Percentiles rank a stretch among this genome's conserved stretches.
Evolutionary conservation across 2,888 invertebrate species (phyloP).

Genomic region (Pinctada fucata): DNA sequence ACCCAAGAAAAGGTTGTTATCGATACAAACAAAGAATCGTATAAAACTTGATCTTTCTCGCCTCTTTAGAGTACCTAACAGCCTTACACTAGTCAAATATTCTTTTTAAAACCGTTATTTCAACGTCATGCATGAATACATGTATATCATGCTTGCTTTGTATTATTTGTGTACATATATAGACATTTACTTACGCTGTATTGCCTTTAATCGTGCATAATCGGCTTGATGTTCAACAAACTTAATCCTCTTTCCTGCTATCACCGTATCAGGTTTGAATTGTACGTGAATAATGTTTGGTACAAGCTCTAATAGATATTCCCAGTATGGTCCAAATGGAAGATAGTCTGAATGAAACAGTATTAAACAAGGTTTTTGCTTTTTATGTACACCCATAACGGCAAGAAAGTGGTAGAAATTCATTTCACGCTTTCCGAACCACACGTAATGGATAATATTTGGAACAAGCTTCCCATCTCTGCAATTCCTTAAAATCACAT

Average conservation of each 20-base stretch:
- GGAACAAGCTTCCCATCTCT: conserved; percentile 45
- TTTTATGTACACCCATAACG: conserved; percentile 54
- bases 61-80: no score
- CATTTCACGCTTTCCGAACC: conserved; percentile 53
- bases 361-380: conserved; percentile 58
- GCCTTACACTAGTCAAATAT: no score
- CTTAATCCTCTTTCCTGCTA: conserved; percentile 50
- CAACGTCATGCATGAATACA: no score
- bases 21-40: no score
- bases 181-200: conserved; percentile 45
- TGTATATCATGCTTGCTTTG: no score
- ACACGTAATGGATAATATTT: conserved; percentile 59
- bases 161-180: no score
- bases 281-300: conserved; percentile 55
- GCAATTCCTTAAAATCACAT: conserved; percentile 17
- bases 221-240: conserved; percentile 60
- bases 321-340: conserved; percentile 56
- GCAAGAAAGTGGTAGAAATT: conserved; percentile 54
- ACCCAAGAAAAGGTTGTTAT: no score
- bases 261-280: conserved; percentile 47
- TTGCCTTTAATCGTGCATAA: conserved; percentile 53
- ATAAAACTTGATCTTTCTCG: no score
- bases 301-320: conserved; percentile 51
- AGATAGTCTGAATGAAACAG: conserved; percentile 55
- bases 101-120: no score